Evolutionary conservation across 2,888 invertebrate genomes (phyloP).

Genomic region (Microchrysa polita): DNA sequence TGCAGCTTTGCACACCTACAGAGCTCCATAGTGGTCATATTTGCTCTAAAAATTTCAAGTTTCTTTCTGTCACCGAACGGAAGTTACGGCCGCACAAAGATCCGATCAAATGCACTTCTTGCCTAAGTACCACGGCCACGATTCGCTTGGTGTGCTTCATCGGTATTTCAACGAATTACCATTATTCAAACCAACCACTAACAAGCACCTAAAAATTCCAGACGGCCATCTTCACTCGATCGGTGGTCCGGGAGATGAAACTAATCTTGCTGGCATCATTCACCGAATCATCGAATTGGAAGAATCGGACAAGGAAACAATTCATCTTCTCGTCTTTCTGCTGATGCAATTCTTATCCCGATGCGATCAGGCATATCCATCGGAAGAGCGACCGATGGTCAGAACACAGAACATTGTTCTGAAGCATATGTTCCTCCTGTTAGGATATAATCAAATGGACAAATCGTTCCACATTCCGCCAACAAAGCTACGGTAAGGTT

Average conservation of each 20-base stretch:
- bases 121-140: no score
- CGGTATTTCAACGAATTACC: not conserved
- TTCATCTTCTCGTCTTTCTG: conserved; percentile 92
- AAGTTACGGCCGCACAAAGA: no score
- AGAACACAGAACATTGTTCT: conserved; percentile 88
- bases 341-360: conserved; percentile 95
- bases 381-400: conserved; percentile 83
- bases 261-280: conserved; percentile 79
- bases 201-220: conserved; percentile 59
- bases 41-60: no score
- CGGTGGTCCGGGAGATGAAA: conserved; percentile 83
- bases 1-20: no score
- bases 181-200: not conserved
- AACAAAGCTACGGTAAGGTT: conserved; percentile 76
- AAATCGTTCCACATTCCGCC: conserved; percentile 92
- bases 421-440: conserved; percentile 87
- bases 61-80: no score
- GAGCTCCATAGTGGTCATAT: no score
- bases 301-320: conserved; percentile 94
- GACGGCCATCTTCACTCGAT: conserved; percentile 87
- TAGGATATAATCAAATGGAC: conserved; percentile 93
- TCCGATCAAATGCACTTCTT: no score
- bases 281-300: conserved; percentile 92
- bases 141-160: not conserved
- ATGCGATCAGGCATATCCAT: conserved; percentile 82